Percentiles rank a stretch among this genome's conserved stretches.
These are phyloP conservation scores for Ips typographus DNA, from an alignment of 1,140 invertebrate species.

Conservation along the genomic window DNA sequence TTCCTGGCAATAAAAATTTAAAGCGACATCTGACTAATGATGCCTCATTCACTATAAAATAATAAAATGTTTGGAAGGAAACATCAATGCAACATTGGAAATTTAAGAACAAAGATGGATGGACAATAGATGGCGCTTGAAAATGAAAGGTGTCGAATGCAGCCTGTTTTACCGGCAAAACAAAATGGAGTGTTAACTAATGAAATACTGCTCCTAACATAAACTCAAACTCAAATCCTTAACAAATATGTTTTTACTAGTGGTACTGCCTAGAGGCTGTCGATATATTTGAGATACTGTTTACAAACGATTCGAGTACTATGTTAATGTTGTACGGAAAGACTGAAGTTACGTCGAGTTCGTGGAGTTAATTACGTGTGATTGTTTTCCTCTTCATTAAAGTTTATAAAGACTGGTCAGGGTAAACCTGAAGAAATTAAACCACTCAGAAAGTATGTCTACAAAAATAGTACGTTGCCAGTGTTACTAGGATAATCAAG, in stretches of 20 bases:
- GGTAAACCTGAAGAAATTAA: conserved; percentile 6
- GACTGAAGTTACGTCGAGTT: neutral
- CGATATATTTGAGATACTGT: no score
- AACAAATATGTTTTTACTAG: conserved; percentile 7
- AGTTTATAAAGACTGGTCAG: conserved; percentile 21
- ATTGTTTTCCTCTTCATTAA: conserved; percentile 4
- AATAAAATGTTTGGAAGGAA: no score
- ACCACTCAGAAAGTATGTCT: conserved; percentile 6
- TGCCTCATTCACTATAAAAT: no score
- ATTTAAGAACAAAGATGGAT: no score
- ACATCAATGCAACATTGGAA: no score
- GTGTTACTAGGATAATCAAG: no score
- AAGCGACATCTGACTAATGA: no score
- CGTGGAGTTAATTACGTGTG: conserved; percentile 1
- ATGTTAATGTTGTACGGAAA: no score
- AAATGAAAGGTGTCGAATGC: conserved; percentile 2
- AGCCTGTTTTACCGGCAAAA: conserved; percentile 27
- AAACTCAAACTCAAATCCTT: neutral
- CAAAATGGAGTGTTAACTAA: conserved; percentile 24
- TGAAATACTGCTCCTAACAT: no score
- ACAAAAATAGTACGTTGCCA: neutral
- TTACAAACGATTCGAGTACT: no score
- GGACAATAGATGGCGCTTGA: conserved; percentile 11
- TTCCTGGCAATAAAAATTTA: no score
- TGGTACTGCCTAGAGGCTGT: neutral